Base-by-base conservation (phyloP, 2,797 vertebrate genomes). In the Megaceryle alcyon region DNA sequence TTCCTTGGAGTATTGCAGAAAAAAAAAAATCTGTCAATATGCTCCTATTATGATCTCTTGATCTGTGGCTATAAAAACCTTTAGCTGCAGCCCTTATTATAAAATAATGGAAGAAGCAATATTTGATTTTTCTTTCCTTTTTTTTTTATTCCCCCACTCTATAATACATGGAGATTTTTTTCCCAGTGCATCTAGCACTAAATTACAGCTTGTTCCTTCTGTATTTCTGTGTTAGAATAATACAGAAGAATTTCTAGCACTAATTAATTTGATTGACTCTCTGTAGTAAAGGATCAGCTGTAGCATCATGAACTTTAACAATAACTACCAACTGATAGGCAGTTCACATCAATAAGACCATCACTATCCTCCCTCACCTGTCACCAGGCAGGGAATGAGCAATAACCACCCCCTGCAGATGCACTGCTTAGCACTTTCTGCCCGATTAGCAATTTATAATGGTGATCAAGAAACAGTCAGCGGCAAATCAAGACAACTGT, bases 371-470 rank as follows among this genome's bases (percentile, higher is more conserved):
- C 97, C 96, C 98, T 99, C 98, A 99, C 98, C 98, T 99, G 99
- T 99, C 99, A 99, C 98, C 97, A 98, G 98, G 97, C 98, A 93
- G 98, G 98, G 98, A 98, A 98, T 98, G 98, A 99, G 98, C 98
- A 98, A 98, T 98, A 98, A 97, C 98, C 98, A 98, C 97, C 98
- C 98, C 98, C 98, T 94, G 97, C 98, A 98, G 98, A 97, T 97
- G 97, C 98, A 96, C 97, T 96, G 97, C 98, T 98, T 98, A 99
- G 98, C 98, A 97, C 98, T 99, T 98, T 99, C 98, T 99, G 98
- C 98, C 98, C 98, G 99, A 99, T 99, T 99, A 99, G 99, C 99
- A 99, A 99, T 99, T 99, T 99, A 99, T 99, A 99, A 99, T 99
- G 98, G 99, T 99, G 99, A 99, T 99, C 99, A 99, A 99, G 99